Percentiles rank a stretch among this genome's conserved stretches.
These are phyloP conservation scores for Polypterus bichir DNA, from an alignment of 2,113 vertebrate genomes.

Conservation along the genomic window DNA sequence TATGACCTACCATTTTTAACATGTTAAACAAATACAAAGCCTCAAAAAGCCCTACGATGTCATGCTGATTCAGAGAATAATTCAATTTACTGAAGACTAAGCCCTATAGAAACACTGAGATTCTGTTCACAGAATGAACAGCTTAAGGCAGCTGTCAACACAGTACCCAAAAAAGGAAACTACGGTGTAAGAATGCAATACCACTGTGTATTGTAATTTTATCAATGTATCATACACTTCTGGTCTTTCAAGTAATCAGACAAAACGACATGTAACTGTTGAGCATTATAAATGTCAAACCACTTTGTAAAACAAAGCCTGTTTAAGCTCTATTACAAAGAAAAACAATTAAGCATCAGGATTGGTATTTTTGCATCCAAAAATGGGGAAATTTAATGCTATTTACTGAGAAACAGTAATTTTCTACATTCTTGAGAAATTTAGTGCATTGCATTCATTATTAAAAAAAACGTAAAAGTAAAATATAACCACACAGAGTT, in stretches of 20 bases:
- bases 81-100: conserved; percentile 28
- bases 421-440: conserved; percentile 78
- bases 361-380: conserved; percentile 50
- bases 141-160: conserved; percentile 41
- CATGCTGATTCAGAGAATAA: conserved; percentile 12
- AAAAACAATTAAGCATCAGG: conserved; percentile 36
- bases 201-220: conserved; percentile 34
- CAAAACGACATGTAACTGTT: conserved; percentile 57
- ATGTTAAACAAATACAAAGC: conserved; percentile 4
- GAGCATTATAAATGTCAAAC: conserved; percentile 64
- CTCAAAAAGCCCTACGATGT: conserved; percentile 21
- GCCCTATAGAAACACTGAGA: conserved; percentile 32
- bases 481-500: conserved; percentile 13
- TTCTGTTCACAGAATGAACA: conserved; percentile 43
- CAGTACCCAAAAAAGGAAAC: conserved; percentile 31
- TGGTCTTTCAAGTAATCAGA: conserved; percentile 50
- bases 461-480: conserved; percentile 42
- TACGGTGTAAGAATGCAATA: conserved; percentile 20
- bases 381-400: conserved; percentile 53
- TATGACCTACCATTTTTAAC: conserved; percentile 20
- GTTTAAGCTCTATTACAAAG: conserved; percentile 32
- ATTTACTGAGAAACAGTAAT: conserved; percentile 63
- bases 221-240: conserved; percentile 35
- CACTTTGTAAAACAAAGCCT: conserved; percentile 56
- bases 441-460: conserved; percentile 73